Percentiles rank a stretch among this genome's conserved stretches.
phyloP scores from a whole-genome alignment of 2,113 vertebrate species.

The Pelusios castaneus region DNA sequence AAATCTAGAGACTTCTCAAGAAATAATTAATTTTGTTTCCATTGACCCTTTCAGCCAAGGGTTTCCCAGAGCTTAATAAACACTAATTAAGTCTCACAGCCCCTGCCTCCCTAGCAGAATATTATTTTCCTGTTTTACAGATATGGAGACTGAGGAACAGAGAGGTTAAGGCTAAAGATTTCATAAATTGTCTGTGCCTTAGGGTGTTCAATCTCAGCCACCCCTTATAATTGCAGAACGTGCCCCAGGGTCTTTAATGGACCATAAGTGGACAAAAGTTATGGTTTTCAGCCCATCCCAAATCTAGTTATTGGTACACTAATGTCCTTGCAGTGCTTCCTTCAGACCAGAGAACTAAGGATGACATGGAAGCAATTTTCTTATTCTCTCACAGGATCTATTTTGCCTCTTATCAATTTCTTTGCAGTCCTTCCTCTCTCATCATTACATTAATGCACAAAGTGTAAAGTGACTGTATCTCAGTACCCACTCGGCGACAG shows the following conservation, averaged over 20 bases:
- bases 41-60: background rate
- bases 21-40: background rate
- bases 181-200: background rate
- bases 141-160: background rate
- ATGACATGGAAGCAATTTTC: background rate
- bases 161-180: background rate
- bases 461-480: background rate
- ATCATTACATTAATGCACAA: conserved; percentile 47
- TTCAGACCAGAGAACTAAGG: conserved; percentile 14
- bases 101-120: background rate
- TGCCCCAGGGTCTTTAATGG: conserved; percentile 9
- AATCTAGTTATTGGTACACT: conserved; percentile 31
- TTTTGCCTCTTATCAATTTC: conserved; percentile 34
- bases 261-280: conserved; percentile 20
- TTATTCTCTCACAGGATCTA: background rate
- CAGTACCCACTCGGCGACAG: background rate
- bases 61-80: background rate
- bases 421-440: background rate
- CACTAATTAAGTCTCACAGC: background rate
- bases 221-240: background rate
- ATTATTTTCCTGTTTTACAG: background rate
- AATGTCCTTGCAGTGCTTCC: background rate
- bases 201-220: background rate
- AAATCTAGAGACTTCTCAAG: background rate
- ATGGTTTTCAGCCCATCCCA: conserved; percentile 10